A percentile compares a stretch with the other conserved stretches of the same genome.
Evolutionary conservation across 92 coral and sea anemone genomes (phyloP).

Genomic region (Diadumene lineata): DNA sequence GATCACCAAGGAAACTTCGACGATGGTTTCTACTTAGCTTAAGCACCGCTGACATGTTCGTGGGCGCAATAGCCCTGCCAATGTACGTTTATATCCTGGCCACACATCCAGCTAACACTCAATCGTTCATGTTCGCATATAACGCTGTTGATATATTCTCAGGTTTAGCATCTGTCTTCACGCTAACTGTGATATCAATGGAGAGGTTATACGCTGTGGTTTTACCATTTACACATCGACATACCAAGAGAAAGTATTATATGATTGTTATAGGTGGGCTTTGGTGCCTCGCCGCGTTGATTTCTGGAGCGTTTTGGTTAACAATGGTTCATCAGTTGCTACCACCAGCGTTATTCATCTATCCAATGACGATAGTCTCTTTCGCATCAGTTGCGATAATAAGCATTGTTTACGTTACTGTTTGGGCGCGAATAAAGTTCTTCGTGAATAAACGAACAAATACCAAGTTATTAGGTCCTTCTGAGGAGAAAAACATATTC

Average conservation of each 20-base stretch:
- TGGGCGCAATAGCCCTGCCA: conserved; percentile 73
- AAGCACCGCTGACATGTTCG: conserved; percentile 75
- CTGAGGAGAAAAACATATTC: conserved; percentile 57
- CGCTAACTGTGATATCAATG: conserved; percentile 64
- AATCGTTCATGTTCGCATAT: conserved; percentile 28
- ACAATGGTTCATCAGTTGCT: conserved; percentile 28
- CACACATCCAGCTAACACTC: conserved; percentile 2
- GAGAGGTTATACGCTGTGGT: conserved; percentile 68
- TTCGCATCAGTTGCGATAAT: conserved; percentile 61
- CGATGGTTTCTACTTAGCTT: conserved; percentile 67
- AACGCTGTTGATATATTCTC: conserved; percentile 60
- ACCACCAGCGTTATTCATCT: conserved; percentile 45
- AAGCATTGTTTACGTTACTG: conserved; percentile 44
- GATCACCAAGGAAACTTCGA: conserved; percentile 51
- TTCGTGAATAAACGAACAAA: conserved; percentile 38
- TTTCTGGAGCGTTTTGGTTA: conserved; percentile 46
- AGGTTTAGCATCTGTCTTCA: conserved; percentile 74
- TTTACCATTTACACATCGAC: conserved; percentile 63
- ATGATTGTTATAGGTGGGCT: conserved; percentile 27
- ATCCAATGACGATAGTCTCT: conserved; percentile 45
- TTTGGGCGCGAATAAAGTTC: conserved; percentile 65
- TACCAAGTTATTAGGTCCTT: conserved; percentile 18
- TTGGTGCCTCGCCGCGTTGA: conserved; percentile 64
- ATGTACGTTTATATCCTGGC: conserved; percentile 60
- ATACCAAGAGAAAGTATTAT: conserved; percentile 40